A percentile compares a stretch with the other conserved stretches of the same genome.
Conservation (phyloP, 2,888 invertebrate genomes). For the Andrena praecox region DNA sequence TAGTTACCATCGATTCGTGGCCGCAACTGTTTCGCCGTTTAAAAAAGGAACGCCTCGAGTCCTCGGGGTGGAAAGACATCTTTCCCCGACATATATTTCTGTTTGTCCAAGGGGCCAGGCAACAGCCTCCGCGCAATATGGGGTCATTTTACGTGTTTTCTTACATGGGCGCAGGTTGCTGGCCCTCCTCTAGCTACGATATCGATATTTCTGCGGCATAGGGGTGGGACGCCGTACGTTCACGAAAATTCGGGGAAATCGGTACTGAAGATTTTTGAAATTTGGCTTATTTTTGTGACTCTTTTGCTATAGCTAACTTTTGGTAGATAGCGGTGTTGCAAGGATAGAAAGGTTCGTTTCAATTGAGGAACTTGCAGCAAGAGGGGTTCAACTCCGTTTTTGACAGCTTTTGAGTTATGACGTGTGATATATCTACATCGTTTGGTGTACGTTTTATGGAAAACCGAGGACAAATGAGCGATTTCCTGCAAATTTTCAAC, state of each 20-base stretch:
- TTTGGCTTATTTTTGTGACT: neutral
- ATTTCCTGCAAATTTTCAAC: too few relatives aligned
- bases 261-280: neutral
- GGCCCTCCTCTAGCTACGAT: conserved; percentile 48
- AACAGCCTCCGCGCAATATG: conserved; percentile 76
- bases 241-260: neutral
- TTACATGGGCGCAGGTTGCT: conserved; percentile 64
- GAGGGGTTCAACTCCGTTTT: too few relatives aligned
- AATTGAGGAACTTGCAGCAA: too few relatives aligned
- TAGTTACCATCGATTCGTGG: conserved; percentile 85
- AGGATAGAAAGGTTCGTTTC: too few relatives aligned
- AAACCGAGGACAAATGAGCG: too few relatives aligned
- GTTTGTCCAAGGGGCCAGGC: conserved; percentile 82
- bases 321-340: too few relatives aligned
- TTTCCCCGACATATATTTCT: conserved; percentile 82
- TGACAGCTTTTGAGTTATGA: too few relatives aligned
- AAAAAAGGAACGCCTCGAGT: conserved; percentile 82
- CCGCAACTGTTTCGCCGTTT: conserved; percentile 84
- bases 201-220: conserved; percentile 49
- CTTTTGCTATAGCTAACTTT: too few relatives aligned
- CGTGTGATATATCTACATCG: too few relatives aligned
- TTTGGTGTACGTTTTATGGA: too few relatives aligned
- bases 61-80: conserved; percentile 80
- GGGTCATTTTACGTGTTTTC: conserved; percentile 75
- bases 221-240: neutral